phyloP scores from a whole-genome alignment of 2,797 vertebrate species.

The Euphonia xanthogaster region DNA sequence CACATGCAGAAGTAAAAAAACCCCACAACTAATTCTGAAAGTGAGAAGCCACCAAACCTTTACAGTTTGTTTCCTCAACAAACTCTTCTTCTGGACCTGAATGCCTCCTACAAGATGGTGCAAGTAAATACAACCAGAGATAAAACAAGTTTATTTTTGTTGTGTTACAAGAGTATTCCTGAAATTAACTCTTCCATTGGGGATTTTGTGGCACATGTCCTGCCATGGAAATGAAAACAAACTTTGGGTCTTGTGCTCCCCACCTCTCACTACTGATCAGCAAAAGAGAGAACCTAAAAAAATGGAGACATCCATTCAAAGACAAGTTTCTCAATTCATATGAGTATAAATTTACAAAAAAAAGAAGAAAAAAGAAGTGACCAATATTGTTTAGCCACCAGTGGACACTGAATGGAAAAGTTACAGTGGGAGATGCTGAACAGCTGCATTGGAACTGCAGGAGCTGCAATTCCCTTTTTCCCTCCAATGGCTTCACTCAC shows the following conservation, averaged over 20 bases:
- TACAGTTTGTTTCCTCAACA: background rate
- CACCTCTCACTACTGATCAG: background rate
- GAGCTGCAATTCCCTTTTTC: background rate
- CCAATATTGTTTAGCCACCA: background rate
- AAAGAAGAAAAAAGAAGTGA: background rate
- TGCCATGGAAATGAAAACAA: fast-evolving
- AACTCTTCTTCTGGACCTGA: background rate
- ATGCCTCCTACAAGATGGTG: background rate
- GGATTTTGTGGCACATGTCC: too few relatives aligned
- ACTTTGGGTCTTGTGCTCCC: background rate
- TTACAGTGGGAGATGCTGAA: background rate
- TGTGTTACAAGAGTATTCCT: background rate
- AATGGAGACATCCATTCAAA: background rate
- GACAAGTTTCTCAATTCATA: background rate
- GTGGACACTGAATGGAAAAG: background rate
- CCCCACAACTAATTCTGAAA: background rate
- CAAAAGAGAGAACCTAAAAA: background rate
- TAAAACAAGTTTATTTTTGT: background rate
- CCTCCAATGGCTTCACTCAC: background rate
- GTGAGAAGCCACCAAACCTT: background rate
- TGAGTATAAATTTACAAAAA: background rate
- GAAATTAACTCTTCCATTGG: background rate
- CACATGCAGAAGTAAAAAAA: fast-evolving
- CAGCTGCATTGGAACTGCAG: background rate
- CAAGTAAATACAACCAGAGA: background rate